These are phyloP conservation scores for Hybognathus amarus DNA, from an alignment of 2,797 vertebrate species.

Conservation along the genomic window DNA sequence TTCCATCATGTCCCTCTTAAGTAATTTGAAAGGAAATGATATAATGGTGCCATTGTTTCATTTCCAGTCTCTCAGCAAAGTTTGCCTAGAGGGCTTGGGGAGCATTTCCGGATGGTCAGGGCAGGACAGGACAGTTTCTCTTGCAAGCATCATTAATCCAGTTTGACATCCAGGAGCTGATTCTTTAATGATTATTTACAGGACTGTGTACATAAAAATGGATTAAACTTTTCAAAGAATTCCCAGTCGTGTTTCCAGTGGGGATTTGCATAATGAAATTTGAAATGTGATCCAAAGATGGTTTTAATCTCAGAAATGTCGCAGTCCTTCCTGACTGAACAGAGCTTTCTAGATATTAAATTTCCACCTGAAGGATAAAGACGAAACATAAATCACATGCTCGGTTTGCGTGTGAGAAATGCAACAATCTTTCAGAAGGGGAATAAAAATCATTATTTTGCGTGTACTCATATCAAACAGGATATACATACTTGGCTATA, in stretches of 20 bases:
- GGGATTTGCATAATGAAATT: constrained; percentile 17
- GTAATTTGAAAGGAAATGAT: constrained; percentile 19
- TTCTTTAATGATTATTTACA: background rate
- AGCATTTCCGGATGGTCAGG: background rate
- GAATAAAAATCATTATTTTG: background rate
- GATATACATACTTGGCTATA: constrained; percentile 18
- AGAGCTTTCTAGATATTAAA: background rate
- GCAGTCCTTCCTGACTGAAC: background rate
- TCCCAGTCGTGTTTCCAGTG: background rate
- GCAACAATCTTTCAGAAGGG: background rate
- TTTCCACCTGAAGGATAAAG: background rate
- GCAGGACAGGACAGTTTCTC: background rate
- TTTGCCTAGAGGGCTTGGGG: background rate
- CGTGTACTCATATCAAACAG: constrained; percentile 10
- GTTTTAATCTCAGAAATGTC: background rate
- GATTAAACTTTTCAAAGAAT: background rate
- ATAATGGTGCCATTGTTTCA: constrained; percentile 11
- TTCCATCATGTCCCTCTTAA: constrained; percentile 17
- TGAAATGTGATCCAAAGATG: background rate
- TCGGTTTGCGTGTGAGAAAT: background rate
- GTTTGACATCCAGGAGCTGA: background rate
- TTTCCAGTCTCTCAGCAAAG: background rate
- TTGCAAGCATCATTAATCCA: background rate
- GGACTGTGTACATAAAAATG: background rate
- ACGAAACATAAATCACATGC: background rate